Conservation (phyloP, 2,888 invertebrate species). For the Dryococelus australis region DNA sequence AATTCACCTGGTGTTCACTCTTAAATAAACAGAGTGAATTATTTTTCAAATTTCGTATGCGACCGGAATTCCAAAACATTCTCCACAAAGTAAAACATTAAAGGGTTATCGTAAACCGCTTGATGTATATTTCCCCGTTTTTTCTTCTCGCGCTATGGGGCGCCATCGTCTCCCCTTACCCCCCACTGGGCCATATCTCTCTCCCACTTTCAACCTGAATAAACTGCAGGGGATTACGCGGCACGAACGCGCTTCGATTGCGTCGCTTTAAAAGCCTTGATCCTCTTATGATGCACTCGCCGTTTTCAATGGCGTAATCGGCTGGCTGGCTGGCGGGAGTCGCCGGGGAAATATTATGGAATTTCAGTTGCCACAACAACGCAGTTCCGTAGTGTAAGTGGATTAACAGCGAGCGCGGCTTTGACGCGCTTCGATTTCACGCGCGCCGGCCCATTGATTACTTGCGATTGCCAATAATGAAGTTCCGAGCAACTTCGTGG, state of each 20-base stretch:
- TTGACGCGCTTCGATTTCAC: background rate
- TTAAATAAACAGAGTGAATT: too few species aligned
- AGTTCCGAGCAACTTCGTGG: background rate
- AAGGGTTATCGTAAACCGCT: background rate
- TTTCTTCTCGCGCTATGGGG: too few species aligned
- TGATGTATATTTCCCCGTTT: too few species aligned
- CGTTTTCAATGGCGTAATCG: background rate
- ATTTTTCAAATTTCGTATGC: background rate
- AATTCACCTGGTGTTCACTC: too few species aligned
- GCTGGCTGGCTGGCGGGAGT: background rate
- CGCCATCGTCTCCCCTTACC: too few species aligned
- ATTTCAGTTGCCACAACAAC: background rate
- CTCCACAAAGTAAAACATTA: background rate
- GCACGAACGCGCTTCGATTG: background rate
- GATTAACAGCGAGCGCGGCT: background rate
- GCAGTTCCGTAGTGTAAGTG: background rate
- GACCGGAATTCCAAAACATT: background rate
- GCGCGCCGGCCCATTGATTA: background rate
- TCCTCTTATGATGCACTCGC: slow-evolving; percentile 1
- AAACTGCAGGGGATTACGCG: background rate
- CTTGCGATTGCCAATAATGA: background rate
- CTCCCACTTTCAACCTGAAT: background rate
- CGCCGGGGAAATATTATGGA: background rate
- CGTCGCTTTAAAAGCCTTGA: background rate
- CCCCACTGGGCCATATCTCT: background rate